Evolutionary conservation across 2,797 vertebrate species (phyloP), one percentile per base, ranked within the genome.

Genomic region (Coendou prehensilis): DNA sequence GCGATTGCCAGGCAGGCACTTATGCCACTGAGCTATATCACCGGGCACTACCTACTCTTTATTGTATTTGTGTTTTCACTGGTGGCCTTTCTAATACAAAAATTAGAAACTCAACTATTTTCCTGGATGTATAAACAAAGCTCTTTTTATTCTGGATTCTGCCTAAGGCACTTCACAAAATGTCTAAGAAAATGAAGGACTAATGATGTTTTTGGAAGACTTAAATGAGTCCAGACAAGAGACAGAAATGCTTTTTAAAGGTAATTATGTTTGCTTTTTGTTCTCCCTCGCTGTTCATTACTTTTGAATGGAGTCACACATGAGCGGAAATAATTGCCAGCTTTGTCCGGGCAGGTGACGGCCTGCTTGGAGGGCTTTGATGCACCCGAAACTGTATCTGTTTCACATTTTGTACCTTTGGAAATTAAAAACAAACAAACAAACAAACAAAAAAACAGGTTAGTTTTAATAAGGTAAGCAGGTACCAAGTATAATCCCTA

Each of bases 241-340:
- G 98, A 99, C 98, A 99, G 98, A 98, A 99, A 99, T 98, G 98
- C 97, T 98, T 99, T 99, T 97, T 98, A 97, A 99, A 99, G 98
- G 99, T 99, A 99, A 99, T 99, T 99, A 99, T 98, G 98, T 99
- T 99, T 99, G 96, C 96, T 98, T 99, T 98, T 98, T 97, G 97
- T 96, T 98, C 98, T 99, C 98, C 98, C 98, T 98, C 97, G 97
- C 95, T 98, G 98, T 99, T 99, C 98, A 99, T 99, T 99, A 99
- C 99, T 99, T 99, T 99, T 99, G 99, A 99, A 99, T 50, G 99
- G 99, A 99, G 98, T 97, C 98, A 98, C 97, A 98, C 99, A 99
- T 96, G 98, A 99, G 99, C 99, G 99, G 98, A 98, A 98, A 98
- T 99, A 99, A 99, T 99, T 99, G 99, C 99, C 98, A 93, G 98